Percentiles rank a stretch among this genome's conserved stretches.
Evolutionary conservation across 2,113 vertebrate genomes (phyloP).

Genomic region (Lasiurus borealis): DNA sequence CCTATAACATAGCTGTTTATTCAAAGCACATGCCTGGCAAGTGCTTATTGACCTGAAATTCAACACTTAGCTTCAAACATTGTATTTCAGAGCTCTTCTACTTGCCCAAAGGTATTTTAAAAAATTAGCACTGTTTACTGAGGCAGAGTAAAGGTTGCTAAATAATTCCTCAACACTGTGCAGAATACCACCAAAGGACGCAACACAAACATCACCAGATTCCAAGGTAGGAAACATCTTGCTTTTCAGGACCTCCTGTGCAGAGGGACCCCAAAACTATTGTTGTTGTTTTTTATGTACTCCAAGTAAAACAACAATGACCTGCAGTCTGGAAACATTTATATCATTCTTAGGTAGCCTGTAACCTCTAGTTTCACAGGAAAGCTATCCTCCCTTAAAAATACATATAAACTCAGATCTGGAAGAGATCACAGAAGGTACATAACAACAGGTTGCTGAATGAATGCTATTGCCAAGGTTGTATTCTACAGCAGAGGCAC

Average conservation of each 20-base stretch:
- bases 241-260: constrained; percentile 5
- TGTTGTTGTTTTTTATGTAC: neutral
- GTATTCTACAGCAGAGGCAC: neutral
- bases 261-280: neutral
- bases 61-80: constrained; percentile 50
- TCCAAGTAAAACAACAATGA: constrained; percentile 43
- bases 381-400: constrained; percentile 3
- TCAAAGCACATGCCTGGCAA: constrained; percentile 7
- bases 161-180: constrained; percentile 34
- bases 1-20: neutral
- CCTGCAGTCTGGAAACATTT: constrained; percentile 16
- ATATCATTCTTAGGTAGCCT: constrained; percentile 8
- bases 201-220: neutral
- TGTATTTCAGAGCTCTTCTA: constrained; percentile 49
- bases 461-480: neutral
- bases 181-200: constrained; percentile 19
- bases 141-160: constrained; percentile 30
- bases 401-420: constrained; percentile 20
- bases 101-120: constrained; percentile 54
- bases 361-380: neutral
- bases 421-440: neutral
- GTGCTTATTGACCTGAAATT: constrained; percentile 40
- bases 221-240: constrained; percentile 19
- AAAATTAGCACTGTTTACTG: constrained; percentile 61
- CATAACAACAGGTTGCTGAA: neutral